Conservation (phyloP, 1,140 invertebrate genomes). For the Lycorma delicatula region DNA sequence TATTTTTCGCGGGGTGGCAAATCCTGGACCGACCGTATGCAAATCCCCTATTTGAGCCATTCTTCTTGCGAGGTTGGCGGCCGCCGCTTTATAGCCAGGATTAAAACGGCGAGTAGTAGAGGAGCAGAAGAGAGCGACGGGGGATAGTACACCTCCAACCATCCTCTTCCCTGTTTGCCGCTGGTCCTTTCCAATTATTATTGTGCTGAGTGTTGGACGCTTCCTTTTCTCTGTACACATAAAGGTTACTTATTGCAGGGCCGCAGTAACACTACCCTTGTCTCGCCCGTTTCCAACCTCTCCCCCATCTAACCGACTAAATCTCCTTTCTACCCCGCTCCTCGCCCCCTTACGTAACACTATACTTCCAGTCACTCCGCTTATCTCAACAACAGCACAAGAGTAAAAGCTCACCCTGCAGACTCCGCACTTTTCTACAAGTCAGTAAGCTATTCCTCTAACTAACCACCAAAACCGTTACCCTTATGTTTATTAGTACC, state of each 20-base stretch:
- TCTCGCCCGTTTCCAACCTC: not conserved
- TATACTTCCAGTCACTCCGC: too few species aligned
- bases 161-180: too few species aligned
- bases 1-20: too few species aligned
- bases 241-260: not conserved
- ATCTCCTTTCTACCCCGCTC: not conserved
- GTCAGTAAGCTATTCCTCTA: too few species aligned
- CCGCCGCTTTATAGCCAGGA: not conserved
- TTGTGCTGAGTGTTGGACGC: not conserved
- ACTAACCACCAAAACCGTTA: too few species aligned
- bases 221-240: not conserved
- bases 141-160: too few species aligned
- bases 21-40: not conserved
- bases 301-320: not conserved
- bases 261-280: not conserved
- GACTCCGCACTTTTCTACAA: too few species aligned
- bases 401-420: too few species aligned
- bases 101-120: not conserved
- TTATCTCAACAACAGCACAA: too few species aligned
- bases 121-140: too few species aligned
- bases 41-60: constrained; percentile 1
- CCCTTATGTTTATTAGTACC: too few species aligned
- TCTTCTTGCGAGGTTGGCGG: not conserved
- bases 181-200: not conserved
- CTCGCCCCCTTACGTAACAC: too few species aligned